Evolutionary conservation across 2,888 invertebrate genomes (phyloP).

Genomic region (Galerucella nymphaeae): DNA sequence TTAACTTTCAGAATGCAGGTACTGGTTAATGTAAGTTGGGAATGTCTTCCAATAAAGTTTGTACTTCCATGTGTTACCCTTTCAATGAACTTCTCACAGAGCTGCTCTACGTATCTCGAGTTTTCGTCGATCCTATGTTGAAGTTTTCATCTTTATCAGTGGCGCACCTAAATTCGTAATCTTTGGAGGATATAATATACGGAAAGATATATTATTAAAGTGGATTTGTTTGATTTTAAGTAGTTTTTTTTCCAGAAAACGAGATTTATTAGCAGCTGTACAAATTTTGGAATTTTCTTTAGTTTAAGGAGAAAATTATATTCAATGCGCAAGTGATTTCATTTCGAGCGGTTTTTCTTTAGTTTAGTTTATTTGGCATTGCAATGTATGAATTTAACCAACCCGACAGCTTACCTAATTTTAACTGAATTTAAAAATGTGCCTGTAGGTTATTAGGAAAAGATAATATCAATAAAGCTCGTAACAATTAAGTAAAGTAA

Average conservation of each 20-base stretch:
- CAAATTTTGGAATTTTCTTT: no score
- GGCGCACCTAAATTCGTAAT: slow-evolving; percentile 19
- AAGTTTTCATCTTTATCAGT: slow-evolving; percentile 40
- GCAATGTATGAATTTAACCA: no score
- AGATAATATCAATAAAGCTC: slow-evolving; percentile 2
- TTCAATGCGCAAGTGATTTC: no score
- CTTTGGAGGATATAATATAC: not conserved
- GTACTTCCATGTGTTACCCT: slow-evolving; percentile 10
- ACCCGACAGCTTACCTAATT: no score
- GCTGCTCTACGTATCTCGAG: slow-evolving; percentile 67
- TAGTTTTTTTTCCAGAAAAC: no score
- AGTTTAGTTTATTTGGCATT: no score
- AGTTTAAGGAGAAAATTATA: no score
- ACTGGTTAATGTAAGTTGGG: not conserved
- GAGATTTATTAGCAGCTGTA: no score
- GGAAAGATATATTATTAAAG: no score
- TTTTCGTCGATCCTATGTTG: slow-evolving; percentile 50
- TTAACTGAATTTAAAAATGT: not conserved
- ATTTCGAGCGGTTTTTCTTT: no score
- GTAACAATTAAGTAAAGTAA: slow-evolving; percentile 16
- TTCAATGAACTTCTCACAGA: slow-evolving; percentile 33
- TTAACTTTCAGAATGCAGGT: no score
- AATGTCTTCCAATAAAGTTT: not conserved
- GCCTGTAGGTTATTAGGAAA: not conserved
- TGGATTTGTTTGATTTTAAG: no score